Conservation (phyloP, 2,113 vertebrate species). For the Python bivittatus region DNA sequence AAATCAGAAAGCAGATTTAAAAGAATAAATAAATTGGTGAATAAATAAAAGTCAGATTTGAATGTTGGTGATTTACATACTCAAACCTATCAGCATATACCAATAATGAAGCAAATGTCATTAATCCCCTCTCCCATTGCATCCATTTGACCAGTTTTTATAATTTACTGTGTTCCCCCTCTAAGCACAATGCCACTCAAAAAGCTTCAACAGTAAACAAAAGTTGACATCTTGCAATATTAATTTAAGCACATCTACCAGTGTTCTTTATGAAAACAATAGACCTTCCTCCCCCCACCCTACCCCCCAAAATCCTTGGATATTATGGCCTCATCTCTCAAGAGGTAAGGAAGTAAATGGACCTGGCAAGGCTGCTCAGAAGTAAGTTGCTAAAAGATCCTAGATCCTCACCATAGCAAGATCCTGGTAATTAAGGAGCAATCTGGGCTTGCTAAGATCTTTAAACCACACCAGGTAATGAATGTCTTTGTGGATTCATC, state of each 20-base stretch:
- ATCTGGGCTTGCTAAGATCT: neutral
- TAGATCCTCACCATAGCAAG: neutral
- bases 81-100: neutral
- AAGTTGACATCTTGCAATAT: neutral
- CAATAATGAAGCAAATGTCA: neutral
- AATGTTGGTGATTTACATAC: neutral
- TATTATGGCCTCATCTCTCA: neutral
- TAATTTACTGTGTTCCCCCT: neutral
- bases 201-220: neutral
- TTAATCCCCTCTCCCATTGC: neutral
- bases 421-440: neutral
- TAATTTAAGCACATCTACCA: neutral
- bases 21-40: neutral
- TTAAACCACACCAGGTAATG: neutral
- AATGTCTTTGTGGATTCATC: neutral
- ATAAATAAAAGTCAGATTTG: neutral
- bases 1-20: neutral
- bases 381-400: neutral
- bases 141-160: neutral
- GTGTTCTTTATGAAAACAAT: neutral
- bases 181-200: neutral
- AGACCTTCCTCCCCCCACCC: neutral
- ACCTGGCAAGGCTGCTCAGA: neutral
- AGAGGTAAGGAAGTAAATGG: neutral
- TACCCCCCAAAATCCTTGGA: neutral